phyloP scores from a whole-genome alignment of 2,888 invertebrate genomes.

The Baccha elongata region DNA sequence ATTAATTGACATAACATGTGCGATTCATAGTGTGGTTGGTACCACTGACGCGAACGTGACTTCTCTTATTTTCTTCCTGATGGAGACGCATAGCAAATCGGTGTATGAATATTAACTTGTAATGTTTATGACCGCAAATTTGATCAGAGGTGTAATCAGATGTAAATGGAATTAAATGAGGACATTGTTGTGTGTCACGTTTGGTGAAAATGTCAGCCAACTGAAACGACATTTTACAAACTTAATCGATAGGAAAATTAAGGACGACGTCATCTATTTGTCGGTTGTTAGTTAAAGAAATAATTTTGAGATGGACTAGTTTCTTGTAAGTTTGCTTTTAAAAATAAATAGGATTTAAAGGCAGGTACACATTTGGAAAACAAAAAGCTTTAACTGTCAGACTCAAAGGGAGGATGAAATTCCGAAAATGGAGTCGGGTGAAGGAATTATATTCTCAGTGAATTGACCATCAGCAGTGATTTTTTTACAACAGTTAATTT shows the following conservation, averaged over 20 bases:
- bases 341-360: neutral
- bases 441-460: no score
- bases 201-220: slow-evolving; percentile 37
- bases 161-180: slow-evolving; percentile 46
- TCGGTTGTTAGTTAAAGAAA: neutral
- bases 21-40: slow-evolving; percentile 54
- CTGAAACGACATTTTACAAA: slow-evolving; percentile 37
- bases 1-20: slow-evolving; percentile 72
- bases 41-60: slow-evolving; percentile 22
- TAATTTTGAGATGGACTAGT: no score
- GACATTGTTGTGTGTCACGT: slow-evolving; percentile 50
- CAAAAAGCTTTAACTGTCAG: no score
- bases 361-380: no score
- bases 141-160: slow-evolving; percentile 41
- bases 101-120: slow-evolving; percentile 46
- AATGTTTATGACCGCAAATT: slow-evolving; percentile 62
- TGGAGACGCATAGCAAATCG: neutral
- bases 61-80: slow-evolving; percentile 52
- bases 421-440: no score
- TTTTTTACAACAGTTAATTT: no score
- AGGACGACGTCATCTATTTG: neutral
- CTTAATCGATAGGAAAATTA: slow-evolving; percentile 27
- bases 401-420: no score
- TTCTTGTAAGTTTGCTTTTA: neutral
- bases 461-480: no score